Percentiles rank a stretch among this genome's conserved stretches.
phyloP scores from a whole-genome alignment of 2,797 vertebrate species.

The Huso huso region DNA sequence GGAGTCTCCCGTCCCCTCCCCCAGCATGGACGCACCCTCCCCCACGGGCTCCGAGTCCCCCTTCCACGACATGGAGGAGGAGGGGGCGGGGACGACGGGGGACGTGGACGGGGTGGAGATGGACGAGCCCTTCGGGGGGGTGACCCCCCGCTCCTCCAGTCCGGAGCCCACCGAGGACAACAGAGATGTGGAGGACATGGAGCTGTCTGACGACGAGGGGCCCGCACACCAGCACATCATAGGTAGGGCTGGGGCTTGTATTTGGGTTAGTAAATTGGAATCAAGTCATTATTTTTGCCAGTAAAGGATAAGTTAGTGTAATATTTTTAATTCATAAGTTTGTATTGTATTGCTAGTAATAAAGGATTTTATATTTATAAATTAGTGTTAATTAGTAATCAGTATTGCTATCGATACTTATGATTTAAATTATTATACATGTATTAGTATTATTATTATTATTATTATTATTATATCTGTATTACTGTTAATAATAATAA shows the following conservation, averaged over 20 bases:
- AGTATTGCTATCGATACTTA: too few relatives aligned
- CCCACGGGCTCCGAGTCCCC: slow-evolving; percentile 91
- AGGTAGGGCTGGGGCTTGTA: slow-evolving; percentile 47
- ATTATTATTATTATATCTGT: too few relatives aligned
- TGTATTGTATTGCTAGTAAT: too few relatives aligned
- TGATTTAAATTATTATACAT: too few relatives aligned
- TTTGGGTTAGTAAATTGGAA: too few relatives aligned
- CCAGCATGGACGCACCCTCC: slow-evolving; percentile 86
- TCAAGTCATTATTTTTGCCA: too few relatives aligned
- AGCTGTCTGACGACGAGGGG: slow-evolving; percentile 86
- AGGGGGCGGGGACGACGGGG: slow-evolving; percentile 15
- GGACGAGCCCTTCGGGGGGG: slow-evolving; percentile 50
- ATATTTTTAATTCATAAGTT: too few relatives aligned
- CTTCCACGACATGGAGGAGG: slow-evolving; percentile 66
- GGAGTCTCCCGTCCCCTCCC: slow-evolving; percentile 89
- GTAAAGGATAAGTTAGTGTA: too few relatives aligned
- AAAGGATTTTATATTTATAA: too few relatives aligned
- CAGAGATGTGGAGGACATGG: slow-evolving; percentile 84
- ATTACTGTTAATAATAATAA: too few relatives aligned
- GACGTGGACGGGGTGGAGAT: slow-evolving; percentile 46
- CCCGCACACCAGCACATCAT: slow-evolving; percentile 40
- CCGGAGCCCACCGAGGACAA: slow-evolving; percentile 64
- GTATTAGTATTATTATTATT: too few relatives aligned
- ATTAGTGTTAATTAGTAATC: too few relatives aligned
- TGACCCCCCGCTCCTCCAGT: slow-evolving; percentile 55